Conservation (phyloP, 2,113 vertebrate genomes). For the Agapornis roseicollis region DNA sequence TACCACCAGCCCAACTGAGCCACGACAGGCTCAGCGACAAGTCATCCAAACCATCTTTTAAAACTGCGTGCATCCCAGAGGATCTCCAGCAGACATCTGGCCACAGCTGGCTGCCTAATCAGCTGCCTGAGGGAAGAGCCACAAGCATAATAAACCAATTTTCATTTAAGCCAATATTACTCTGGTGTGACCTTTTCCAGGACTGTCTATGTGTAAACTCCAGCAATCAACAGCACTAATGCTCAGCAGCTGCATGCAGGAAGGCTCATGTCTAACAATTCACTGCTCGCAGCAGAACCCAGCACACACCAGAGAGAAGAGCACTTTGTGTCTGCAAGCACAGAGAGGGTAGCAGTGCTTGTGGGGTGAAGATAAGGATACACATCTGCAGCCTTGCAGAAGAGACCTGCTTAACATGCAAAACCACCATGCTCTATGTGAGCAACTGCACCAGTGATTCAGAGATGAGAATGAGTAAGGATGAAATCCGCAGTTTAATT, state of each 20-base stretch:
- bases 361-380: not conserved
- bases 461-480: not conserved
- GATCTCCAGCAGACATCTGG: slow-evolving; percentile 1
- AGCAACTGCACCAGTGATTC: not conserved
- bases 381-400: slow-evolving; percentile 1
- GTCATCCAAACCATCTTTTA: not conserved
- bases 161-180: not conserved
- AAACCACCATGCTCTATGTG: not conserved
- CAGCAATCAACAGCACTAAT: not conserved
- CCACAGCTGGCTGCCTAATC: slow-evolving; percentile 31
- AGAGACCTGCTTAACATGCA: not conserved
- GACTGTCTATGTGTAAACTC: not conserved
- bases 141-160: not conserved
- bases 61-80: not conserved
- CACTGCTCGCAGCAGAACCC: fast-evolving
- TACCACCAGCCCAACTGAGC: not conserved
- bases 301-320: fast-evolving
- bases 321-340: fast-evolving
- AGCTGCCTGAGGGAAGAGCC: slow-evolving; percentile 2
- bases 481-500: not conserved
- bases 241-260: not conserved
- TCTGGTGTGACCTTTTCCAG: not conserved
- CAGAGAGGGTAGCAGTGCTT: fast-evolving
- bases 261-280: not conserved
- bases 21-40: not conserved